Conservation (phyloP, 2,888 invertebrate species). For the Taenaris catops region DNA sequence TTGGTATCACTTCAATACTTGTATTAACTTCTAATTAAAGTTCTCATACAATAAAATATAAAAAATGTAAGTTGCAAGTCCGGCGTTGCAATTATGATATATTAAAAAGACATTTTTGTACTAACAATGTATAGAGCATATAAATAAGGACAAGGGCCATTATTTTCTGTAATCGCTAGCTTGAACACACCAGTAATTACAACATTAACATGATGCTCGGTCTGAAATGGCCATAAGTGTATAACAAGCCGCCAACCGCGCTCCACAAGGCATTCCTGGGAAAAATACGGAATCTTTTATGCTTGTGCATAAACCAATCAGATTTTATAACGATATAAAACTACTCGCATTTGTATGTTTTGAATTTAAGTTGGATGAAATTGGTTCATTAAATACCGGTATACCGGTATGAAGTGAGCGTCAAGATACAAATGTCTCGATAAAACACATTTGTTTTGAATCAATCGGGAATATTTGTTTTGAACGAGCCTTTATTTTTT, state of each 20-base stretch:
- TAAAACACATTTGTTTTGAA: too few species aligned
- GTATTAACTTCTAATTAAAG: too few species aligned
- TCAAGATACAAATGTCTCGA: too few species aligned
- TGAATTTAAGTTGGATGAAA: too few species aligned
- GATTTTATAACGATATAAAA: conserved; percentile 10
- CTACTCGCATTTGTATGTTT: conserved; percentile 1
- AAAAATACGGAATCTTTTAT: conserved; percentile 34
- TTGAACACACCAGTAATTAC: conserved; percentile 51
- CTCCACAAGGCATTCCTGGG: conserved; percentile 35
- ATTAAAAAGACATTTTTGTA: conserved; percentile 10
- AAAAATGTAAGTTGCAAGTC: too few species aligned
- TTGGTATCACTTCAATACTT: too few species aligned
- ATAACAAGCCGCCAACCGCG: conserved; percentile 32
- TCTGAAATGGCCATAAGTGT: conserved; percentile 55
- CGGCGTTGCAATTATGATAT: too few species aligned
- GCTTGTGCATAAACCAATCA: conserved; percentile 30
- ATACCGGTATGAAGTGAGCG: too few species aligned
- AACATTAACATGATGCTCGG: conserved; percentile 45
- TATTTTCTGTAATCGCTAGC: conserved; percentile 44
- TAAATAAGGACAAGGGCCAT: conserved; percentile 14
- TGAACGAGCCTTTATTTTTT: too few species aligned
- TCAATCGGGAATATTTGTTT: too few species aligned
- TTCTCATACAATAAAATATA: too few species aligned
- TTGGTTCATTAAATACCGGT: too few species aligned
- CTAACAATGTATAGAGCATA: conserved; percentile 10